phyloP scores from a whole-genome alignment of 2,113 vertebrate genomes.

The Erpornis zantholeuca region DNA sequence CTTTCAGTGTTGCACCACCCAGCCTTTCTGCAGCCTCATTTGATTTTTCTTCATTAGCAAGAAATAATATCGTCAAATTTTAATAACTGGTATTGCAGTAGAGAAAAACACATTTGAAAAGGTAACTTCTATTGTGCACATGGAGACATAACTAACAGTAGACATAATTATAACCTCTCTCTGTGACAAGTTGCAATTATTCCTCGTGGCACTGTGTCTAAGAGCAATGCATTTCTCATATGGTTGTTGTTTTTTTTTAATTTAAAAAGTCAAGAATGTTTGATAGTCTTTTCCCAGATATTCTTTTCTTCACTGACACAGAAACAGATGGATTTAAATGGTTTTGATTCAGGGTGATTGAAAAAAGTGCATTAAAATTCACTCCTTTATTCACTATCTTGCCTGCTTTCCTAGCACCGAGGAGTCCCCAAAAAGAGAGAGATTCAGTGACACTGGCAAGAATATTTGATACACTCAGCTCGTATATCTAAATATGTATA shows the following conservation, averaged over 20 bases:
- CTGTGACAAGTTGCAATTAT: constrained; percentile 58
- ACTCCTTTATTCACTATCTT: neutral
- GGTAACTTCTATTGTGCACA: constrained; percentile 16
- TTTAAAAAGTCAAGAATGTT: neutral
- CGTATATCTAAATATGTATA: neutral
- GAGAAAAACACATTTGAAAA: constrained; percentile 43
- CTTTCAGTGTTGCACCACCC: neutral
- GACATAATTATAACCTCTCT: constrained; percentile 55
- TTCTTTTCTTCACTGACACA: neutral
- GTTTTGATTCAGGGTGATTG: neutral
- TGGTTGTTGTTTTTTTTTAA: neutral
- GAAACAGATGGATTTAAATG: constrained; percentile 9
- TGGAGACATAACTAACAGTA: constrained; percentile 24
- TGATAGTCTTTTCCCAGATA: neutral
- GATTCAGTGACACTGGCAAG: neutral
- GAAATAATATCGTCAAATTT: constrained; percentile 39
- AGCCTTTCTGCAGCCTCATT: neutral
- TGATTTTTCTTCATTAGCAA: constrained; percentile 27
- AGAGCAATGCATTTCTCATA: neutral
- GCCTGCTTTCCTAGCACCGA: neutral
- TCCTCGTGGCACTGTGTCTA: neutral
- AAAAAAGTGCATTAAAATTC: neutral
- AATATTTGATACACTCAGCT: neutral
- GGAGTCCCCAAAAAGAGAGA: neutral
- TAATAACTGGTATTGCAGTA: constrained; percentile 39